Evolutionary conservation across 2,888 invertebrate species (phyloP), one percentile per base, ranked within the genome.

Genomic region (Pollenia labialis): DNA sequence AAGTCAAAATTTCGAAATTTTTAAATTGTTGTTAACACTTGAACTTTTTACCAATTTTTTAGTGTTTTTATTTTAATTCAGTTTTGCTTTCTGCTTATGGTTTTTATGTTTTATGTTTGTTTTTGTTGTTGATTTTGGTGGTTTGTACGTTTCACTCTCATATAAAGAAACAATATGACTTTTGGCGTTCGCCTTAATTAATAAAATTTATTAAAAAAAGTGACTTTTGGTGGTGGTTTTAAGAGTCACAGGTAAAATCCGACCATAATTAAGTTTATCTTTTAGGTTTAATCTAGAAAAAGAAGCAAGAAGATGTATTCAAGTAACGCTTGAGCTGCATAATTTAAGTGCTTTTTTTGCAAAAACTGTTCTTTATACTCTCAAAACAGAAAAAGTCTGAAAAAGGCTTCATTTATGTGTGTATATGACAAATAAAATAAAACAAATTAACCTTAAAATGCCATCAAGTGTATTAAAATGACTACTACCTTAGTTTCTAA

Each of bases 401-500:
- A 46, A 32, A 40, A 6, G 44, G 11, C 7, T 56, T 9, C 32
- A 32, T 32, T 56, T 56, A 4, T 11, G 56, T 18, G 50, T n/a
- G n/a, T 12, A 11, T 66, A 75, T 68, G 58, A 75, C 75, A 81
- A 72, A 50, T 44, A 42, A 69, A 58, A 60, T 69, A 50, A 76
- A 56, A 79, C 58, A 84, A 87, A 87, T 84, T 87, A 87, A 87
- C 86, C 86, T 83, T 75, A 87, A 87, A 87, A 86, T 80, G 71
- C 80, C 83, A 72, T 84, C 80, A 87, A 84, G 84, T 87, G 86
- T 87, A 71, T 80, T 62, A 80, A 80, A 69, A 69, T 23, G 14
- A 44, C 18, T 44, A 44, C 75, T 62, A 44, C 16, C 50, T 16
- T 0, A 66, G 18, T 11, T 3, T 46, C 42, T 8, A 16, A 4